Evolutionary conservation across 2,797 vertebrate genomes (phyloP).

Genomic region (Siniperca scherzeri): DNA sequence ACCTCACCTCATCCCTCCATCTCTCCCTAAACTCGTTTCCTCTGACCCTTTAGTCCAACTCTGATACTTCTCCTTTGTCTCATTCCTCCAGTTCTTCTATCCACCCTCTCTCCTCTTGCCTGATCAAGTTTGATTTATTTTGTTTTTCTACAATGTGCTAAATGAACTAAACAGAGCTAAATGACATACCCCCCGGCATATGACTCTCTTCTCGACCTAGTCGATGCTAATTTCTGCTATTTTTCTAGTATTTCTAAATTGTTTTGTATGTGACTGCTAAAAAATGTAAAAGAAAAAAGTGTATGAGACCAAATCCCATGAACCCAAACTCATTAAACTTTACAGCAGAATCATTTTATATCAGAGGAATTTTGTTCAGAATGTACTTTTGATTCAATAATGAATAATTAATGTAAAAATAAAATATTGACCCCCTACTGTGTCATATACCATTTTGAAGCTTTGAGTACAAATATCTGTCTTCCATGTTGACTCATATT

Average conservation of each 20-base stretch:
- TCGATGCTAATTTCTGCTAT: conserved; percentile 30
- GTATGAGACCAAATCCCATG: neutral
- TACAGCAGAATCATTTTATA: neutral
- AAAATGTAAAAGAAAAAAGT: neutral
- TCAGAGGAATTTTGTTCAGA: neutral
- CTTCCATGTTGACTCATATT: conserved; percentile 15
- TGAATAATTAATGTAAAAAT: neutral
- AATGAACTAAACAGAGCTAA: conserved; percentile 41
- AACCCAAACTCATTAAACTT: conserved; percentile 19
- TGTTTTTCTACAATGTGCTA: conserved; percentile 38
- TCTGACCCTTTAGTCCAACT: neutral
- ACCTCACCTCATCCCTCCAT: conserved; percentile 14
- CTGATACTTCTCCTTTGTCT: neutral
- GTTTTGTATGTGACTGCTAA: neutral
- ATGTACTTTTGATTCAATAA: conserved; percentile 8
- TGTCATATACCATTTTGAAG: neutral
- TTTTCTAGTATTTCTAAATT: conserved; percentile 13
- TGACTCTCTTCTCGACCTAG: conserved; percentile 14
- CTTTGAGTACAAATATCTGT: conserved; percentile 2
- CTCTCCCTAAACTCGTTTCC: neutral
- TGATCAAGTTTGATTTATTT: conserved; percentile 54
- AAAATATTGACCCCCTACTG: neutral
- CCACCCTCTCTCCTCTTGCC: neutral
- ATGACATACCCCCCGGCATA: conserved; percentile 17
- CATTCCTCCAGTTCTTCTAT: neutral